Evolutionary conservation across 2,888 invertebrate species (phyloP), one percentile per base, ranked within the genome.

Genomic region (Gari tellinella): DNA sequence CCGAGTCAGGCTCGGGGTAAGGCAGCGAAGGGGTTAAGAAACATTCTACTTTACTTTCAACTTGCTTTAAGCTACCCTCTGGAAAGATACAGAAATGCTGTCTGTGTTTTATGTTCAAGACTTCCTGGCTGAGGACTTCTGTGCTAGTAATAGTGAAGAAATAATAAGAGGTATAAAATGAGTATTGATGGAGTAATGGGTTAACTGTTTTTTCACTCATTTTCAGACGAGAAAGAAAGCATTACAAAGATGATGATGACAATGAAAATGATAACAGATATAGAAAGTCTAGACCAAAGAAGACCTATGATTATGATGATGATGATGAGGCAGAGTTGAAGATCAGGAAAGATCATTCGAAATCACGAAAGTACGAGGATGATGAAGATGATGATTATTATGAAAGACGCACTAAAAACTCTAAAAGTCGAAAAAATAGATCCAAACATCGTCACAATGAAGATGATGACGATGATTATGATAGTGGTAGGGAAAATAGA

Each of bases 191-290:
- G n/a, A n/a, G n/a, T n/a, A n/a, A n/a, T n/a, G n/a, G 4, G 31
- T 31, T 31, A 31, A 31, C 4, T 31, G 31, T 31, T 31, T 31
- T 10, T 10, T 31, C 10, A 7, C 10, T 31, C 31, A 7, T 10
- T 7, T 31, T 31, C 57, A 72, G 57, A 57, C 63, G 40, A 45
- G 51, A 52, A 43, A 58, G 68, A 64, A 52, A 52, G 53, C 49
- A 78, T 4, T 56, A 74, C 23, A 72, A 80, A n/a, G 74, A 80
- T 17, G 61, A 76, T 21, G 72, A 70, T 25, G 64, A 58, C 8
- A 53, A 67, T 26, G 72, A 72, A 10, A 66, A 63, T 17, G 64
- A 80, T 14, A n/a, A 46, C 17, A 49, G 40, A 17, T 23, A 31
- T 19, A 43, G 48, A 52, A 53, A 65, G 65, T 49, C 37, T 53